Percentiles rank a stretch among this genome's conserved stretches.
Evolutionary conservation across 2,888 invertebrate species (phyloP).

Genomic region (Drosophila kuntzei): DNA sequence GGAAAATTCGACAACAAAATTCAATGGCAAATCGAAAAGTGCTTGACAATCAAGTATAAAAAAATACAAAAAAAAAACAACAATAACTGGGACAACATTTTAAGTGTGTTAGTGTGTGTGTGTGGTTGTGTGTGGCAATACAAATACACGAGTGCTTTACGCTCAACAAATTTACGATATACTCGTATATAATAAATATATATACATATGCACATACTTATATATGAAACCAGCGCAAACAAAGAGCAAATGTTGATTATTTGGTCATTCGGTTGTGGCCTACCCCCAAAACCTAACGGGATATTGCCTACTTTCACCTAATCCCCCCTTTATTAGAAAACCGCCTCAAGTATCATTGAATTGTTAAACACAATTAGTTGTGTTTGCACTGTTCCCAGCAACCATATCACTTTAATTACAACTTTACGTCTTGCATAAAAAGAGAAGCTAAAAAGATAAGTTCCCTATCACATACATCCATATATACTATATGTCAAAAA

Average conservation of each 20-base stretch:
- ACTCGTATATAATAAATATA: conserved; percentile 28
- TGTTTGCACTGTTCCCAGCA: conserved; percentile 37
- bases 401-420: conserved; percentile 35
- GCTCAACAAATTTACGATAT: conserved; percentile 34
- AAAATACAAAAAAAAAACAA: conserved; percentile 37
- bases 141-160: conserved; percentile 52
- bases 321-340: conserved; percentile 6
- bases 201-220: conserved; percentile 30
- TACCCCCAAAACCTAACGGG: background rate
- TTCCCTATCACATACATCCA: background rate
- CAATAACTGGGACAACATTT: conserved; percentile 52
- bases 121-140: conserved; percentile 38
- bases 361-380: conserved; percentile 64
- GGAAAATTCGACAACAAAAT: conserved; percentile 40
- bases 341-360: conserved; percentile 37
- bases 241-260: conserved; percentile 67
- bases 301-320: conserved; percentile 1
- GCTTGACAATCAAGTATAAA: conserved; percentile 63
- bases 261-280: conserved; percentile 36
- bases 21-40: conserved; percentile 71
- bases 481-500: too few relatives aligned
- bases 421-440: conserved; percentile 25
- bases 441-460: conserved; percentile 18
- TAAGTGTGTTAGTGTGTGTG: conserved; percentile 30
- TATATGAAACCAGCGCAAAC: conserved; percentile 26